Conservation (phyloP, 1,140 invertebrate genomes). For the Nasonia giraulti region DNA sequence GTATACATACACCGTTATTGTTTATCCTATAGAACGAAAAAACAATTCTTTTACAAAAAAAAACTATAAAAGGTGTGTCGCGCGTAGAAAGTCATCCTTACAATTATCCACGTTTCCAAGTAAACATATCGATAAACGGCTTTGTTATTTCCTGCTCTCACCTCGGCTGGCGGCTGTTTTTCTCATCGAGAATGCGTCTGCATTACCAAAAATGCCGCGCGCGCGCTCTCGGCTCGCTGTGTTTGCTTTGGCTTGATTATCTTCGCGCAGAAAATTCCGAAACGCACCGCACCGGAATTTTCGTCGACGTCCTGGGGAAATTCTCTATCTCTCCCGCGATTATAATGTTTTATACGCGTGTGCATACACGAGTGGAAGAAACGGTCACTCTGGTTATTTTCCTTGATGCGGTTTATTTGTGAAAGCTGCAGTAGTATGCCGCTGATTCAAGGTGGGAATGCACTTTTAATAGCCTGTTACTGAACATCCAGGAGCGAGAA, state of each 20-base stretch:
- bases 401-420: neutral
- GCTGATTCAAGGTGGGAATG: conserved; percentile 1
- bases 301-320: neutral
- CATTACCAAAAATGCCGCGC: neutral
- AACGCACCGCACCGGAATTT: neutral
- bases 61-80: neutral
- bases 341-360: neutral
- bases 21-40: neutral
- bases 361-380: no score
- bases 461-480: conserved; percentile 16
- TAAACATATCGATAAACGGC: neutral
- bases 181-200: neutral
- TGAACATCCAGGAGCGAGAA: neutral
- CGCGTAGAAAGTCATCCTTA: neutral
- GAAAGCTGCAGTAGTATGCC: neutral
- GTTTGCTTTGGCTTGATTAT: conserved; percentile 26
- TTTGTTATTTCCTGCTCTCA: neutral
- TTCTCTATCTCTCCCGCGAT: neutral
- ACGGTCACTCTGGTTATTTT: conserved; percentile 1
- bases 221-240: no score
- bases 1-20: neutral
- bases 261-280: conserved; percentile 3
- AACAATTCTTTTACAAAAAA: neutral
- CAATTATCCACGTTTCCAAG: neutral
- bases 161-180: neutral